Evolutionary conservation across 2,797 vertebrate genomes (phyloP), one percentile per base, ranked within the genome.

Genomic region (Gallinago solitaria): DNA sequence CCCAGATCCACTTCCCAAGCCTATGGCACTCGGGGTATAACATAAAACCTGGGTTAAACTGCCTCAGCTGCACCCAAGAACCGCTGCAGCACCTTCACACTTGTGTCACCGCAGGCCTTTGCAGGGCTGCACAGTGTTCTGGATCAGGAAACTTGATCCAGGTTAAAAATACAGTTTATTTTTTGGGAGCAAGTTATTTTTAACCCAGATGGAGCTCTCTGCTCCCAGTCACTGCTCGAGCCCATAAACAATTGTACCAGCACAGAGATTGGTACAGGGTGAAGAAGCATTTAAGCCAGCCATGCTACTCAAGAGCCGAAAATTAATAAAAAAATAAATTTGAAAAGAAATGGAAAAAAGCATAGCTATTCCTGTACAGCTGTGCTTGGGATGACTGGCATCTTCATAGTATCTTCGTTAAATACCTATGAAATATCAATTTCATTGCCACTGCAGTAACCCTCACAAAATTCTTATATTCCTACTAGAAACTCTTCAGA

Each of bases 81-180:
- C 39, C 39, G n/a, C 41, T 25, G 56, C 45, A 93, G 88, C 93
- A 94, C 88, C 84, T 57, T 65, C 35, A 7, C 39, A 2, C 68
- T 65, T 64, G 35, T 70, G 71, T 73, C 25, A 9, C 69, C 47
- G 18, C 59, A 41, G 64, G 67, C 5, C 9, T 47, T 33, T 18
- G 24, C 75, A 89, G 48, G 28, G 83, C 81, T 80, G 68, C 70
- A 53, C n/a, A 39, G 83, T 35, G 81, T 67, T 89, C 92, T 89
- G 87, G 48, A 91, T 50, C 39, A 47, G 56, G 95, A 95, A 97
- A 96, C 50, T 32, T 87, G 90, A 97, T 67, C 96, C 89, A 64
- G 85, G 95, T 96, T 96, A 96, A 96, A 97, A 96, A 96, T 96
- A 97, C 78, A 71, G 87, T 92, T 96, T 96, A 93, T 87, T 97